These are phyloP conservation scores for Stegodyphus dumicola DNA, from an alignment of 1,140 invertebrate species.

Conservation along the genomic window DNA sequence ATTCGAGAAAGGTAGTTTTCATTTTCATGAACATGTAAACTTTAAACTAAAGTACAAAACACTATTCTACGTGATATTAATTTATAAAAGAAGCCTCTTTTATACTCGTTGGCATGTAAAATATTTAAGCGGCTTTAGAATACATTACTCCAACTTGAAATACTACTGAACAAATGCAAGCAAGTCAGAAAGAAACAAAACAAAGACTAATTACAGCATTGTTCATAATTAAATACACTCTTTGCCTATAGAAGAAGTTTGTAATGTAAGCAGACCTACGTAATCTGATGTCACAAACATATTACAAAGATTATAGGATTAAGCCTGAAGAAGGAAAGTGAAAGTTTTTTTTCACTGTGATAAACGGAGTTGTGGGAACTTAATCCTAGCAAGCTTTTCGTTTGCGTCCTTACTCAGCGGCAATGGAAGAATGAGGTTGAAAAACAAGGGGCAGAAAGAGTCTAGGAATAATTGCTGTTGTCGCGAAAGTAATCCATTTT, in stretches of 20 bases:
- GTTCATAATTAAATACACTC: constrained; percentile 48
- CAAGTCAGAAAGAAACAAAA: constrained; percentile 12
- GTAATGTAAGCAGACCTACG: background rate
- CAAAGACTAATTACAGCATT: constrained; percentile 35
- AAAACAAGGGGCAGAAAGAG: background rate
- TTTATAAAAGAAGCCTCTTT: background rate
- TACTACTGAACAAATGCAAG: no score
- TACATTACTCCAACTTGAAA: background rate
- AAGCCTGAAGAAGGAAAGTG: constrained; percentile 5
- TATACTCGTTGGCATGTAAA: background rate
- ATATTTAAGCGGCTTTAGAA: background rate
- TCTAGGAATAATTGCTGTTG: constrained; percentile 18
- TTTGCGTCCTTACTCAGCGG: constrained; percentile 23
- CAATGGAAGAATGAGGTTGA: background rate
- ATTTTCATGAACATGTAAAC: no score
- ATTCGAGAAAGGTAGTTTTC: no score
- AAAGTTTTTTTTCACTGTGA: constrained; percentile 22
- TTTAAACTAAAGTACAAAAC: no score
- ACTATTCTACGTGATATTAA: background rate
- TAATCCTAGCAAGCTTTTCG: constrained; percentile 26
- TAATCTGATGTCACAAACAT: constrained; percentile 49
- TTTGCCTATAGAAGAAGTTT: background rate
- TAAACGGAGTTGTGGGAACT: constrained; percentile 33
- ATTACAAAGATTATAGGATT: constrained; percentile 52
- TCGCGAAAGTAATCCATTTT: constrained; percentile 12